Evolutionary conservation across 2,888 invertebrate genomes (phyloP).

Genomic region (Eudasyphora cyanicolor): DNA sequence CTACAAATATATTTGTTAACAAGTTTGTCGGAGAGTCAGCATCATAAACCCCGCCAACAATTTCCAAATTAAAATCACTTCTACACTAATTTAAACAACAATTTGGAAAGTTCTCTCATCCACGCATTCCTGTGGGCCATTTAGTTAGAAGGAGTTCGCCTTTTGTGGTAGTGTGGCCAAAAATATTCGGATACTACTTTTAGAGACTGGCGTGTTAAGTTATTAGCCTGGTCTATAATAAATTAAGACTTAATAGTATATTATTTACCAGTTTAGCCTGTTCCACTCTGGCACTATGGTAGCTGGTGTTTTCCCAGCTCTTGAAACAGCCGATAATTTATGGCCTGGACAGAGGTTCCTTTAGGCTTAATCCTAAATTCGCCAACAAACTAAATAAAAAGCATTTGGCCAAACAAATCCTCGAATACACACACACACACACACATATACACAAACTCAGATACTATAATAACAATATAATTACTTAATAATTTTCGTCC

Average conservation of each 20-base stretch:
- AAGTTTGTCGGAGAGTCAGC: too few relatives aligned
- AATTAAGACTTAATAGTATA: constrained; percentile 19
- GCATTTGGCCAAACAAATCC: background rate
- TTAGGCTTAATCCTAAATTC: background rate
- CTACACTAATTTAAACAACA: background rate
- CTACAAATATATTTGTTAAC: too few relatives aligned
- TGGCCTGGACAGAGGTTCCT: background rate
- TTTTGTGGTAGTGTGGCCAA: background rate
- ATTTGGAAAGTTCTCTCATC: background rate
- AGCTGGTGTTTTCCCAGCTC: background rate
- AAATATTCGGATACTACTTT: background rate
- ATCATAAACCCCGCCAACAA: too few relatives aligned
- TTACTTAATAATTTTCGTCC: constrained; percentile 23
- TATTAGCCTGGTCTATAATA: constrained; percentile 4
- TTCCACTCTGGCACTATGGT: constrained; percentile 5
- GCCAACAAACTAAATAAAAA: background rate
- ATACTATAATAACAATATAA: background rate
- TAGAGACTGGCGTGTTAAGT: background rate
- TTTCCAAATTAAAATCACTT: background rate
- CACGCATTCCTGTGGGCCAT: background rate
- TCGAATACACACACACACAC: background rate
- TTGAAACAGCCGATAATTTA: constrained; percentile 2
- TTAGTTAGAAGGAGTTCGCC: background rate
- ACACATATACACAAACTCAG: background rate
- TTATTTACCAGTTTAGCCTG: background rate